phyloP scores from a whole-genome alignment of 2,797 vertebrate genomes.

The Xerus rutilus region DNA sequence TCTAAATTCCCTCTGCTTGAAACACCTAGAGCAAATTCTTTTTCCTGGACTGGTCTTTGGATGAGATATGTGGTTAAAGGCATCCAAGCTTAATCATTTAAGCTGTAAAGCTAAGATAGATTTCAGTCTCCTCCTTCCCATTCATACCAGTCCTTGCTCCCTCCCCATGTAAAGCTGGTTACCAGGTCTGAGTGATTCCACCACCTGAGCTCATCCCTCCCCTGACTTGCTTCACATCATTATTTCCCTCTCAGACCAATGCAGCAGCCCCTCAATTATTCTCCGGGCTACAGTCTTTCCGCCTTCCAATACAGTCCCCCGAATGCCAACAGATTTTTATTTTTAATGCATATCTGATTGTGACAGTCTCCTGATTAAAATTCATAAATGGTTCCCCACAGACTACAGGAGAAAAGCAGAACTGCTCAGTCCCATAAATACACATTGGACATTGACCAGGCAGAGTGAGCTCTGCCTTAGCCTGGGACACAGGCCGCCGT shows the following conservation, averaged over 20 bases:
- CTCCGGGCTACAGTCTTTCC: neutral
- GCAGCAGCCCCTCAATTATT: neutral
- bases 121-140: neutral
- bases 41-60: neutral
- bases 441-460: neutral
- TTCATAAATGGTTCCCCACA: slow-evolving; percentile 51
- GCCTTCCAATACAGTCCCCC: neutral
- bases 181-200: neutral
- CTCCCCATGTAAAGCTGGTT: neutral
- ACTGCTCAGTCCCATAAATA: neutral
- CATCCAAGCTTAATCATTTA: neutral
- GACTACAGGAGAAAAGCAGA: slow-evolving; percentile 36
- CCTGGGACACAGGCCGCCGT: neutral
- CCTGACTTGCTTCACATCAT: neutral
- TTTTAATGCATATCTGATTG: slow-evolving; percentile 66
- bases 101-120: neutral
- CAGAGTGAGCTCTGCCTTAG: neutral
- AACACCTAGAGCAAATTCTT: neutral
- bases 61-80: neutral
- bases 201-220: neutral
- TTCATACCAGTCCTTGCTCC: neutral
- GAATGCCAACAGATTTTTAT: slow-evolving; percentile 54
- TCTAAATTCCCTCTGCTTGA: slow-evolving; percentile 12
- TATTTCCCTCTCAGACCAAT: neutral
- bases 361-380: slow-evolving; percentile 64